Percentiles rank a stretch among this genome's conserved stretches.
Evolutionary conservation across 2,888 invertebrate genomes (phyloP).

Genomic region (Schizotus pectinicornis): DNA sequence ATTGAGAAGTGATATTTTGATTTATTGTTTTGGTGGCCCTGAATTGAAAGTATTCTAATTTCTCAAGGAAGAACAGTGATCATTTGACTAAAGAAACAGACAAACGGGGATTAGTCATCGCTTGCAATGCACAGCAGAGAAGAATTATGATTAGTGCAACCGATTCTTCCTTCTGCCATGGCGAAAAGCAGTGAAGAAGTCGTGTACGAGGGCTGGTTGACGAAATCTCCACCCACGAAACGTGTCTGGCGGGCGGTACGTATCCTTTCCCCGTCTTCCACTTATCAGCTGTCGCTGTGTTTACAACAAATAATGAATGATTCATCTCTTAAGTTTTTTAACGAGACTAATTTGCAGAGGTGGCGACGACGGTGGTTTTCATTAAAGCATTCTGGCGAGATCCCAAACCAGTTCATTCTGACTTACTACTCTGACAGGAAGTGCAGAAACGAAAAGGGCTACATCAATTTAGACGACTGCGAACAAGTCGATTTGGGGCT

Average conservation of each 20-base stretch:
- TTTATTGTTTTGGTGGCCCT: constrained; percentile 1
- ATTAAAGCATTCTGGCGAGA: constrained; percentile 86
- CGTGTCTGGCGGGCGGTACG: constrained; percentile 93
- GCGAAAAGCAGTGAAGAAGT: constrained; percentile 69
- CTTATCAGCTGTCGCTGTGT: constrained; percentile 28
- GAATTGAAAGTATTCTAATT: constrained; percentile 13
- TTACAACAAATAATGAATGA: constrained; percentile 39
- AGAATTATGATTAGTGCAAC: constrained; percentile 5
- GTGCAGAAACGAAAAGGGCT: constrained; percentile 84
- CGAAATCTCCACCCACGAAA: constrained; percentile 93
- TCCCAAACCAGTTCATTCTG: constrained; percentile 91
- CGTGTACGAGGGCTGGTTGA: constrained; percentile 92
- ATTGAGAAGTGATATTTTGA: constrained; percentile 2
- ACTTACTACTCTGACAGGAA: constrained; percentile 92
- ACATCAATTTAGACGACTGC: constrained; percentile 93
- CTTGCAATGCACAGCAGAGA: constrained; percentile 7
- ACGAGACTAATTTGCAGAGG: constrained; percentile 67
- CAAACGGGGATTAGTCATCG: constrained; percentile 18
- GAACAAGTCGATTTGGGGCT: constrained; percentile 93
- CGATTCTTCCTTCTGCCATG: constrained; percentile 42
- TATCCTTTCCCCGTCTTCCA: constrained; percentile 41
- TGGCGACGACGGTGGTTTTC: constrained; percentile 97
- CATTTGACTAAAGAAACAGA: neutral
- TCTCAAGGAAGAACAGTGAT: no score
- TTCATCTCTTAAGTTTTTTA: constrained; percentile 45